Conservation (phyloP, 1,140 invertebrate genomes). For the Tachypleus tridentatus region DNA sequence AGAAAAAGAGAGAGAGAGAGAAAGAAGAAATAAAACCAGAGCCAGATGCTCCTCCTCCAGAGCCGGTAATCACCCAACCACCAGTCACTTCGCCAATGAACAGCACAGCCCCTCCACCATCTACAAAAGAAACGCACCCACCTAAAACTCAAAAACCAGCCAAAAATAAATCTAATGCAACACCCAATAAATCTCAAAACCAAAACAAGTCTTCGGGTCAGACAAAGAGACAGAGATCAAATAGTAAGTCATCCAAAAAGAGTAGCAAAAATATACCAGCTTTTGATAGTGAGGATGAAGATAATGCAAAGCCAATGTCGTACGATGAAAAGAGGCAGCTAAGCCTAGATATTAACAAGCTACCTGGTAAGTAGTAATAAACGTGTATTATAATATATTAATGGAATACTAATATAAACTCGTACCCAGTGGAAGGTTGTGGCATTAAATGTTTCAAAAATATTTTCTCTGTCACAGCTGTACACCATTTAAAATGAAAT, state of each 20-base stretch:
- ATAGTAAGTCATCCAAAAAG: conserved; percentile 29
- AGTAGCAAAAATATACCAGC: conserved; percentile 29
- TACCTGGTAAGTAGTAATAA: conserved; percentile 59
- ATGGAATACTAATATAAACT: too few relatives aligned
- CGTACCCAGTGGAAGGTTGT: too few relatives aligned
- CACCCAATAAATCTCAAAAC: conserved; percentile 13
- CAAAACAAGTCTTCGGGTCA: conserved; percentile 26
- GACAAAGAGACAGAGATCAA: conserved; percentile 28
- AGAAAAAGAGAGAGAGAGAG: conserved; percentile 27
- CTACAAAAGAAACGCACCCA: conserved; percentile 15
- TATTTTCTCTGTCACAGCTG: too few relatives aligned
- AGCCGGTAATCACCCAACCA: conserved; percentile 9
- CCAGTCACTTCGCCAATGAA: conserved; percentile 19
- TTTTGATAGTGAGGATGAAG: conserved; percentile 91
- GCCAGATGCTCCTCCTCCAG: conserved; percentile 25
- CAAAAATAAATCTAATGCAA: conserved; percentile 9
- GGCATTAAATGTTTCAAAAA: too few relatives aligned
- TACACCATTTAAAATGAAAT: too few relatives aligned
- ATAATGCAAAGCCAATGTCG: conserved; percentile 96
- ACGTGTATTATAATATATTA: too few relatives aligned
- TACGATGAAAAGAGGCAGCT: conserved; percentile 98
- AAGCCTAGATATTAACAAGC: conserved; percentile 96
- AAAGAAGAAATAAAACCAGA: conserved; percentile 34
- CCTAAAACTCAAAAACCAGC: conserved; percentile 23
- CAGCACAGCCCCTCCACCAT: conserved; percentile 23